A percentile compares a stretch with the other conserved stretches of the same genome.
phyloP scores from a whole-genome alignment of 2,888 invertebrate species.

The Thymelicus lineola region DNA sequence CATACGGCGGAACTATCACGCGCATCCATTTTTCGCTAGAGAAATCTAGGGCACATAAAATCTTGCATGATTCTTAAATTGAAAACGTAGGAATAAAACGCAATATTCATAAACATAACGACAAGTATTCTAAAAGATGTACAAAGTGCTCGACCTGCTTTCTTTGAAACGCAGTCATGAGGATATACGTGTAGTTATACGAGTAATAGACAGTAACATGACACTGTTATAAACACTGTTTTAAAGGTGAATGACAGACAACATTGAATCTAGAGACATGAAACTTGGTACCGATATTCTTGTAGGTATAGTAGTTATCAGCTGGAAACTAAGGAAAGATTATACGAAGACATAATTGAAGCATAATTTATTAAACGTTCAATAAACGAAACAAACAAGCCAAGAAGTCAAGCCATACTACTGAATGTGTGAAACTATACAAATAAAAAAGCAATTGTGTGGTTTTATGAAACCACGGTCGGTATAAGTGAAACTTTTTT shows the following conservation, averaged over 20 bases:
- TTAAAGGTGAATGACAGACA: not conserved
- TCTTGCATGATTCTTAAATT: conserved; percentile 1
- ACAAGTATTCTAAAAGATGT: conserved; percentile 18
- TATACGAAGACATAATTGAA: too few relatives aligned
- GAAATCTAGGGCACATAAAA: conserved; percentile 5
- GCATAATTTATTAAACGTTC: too few relatives aligned
- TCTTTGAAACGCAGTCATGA: conserved; percentile 18
- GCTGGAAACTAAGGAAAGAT: too few relatives aligned
- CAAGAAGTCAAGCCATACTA: too few relatives aligned
- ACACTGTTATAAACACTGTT: not conserved
- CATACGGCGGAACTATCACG: not conserved
- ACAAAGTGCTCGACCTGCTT: conserved; percentile 14
- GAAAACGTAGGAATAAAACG: conserved; percentile 10
- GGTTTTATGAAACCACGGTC: too few relatives aligned
- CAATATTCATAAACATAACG: conserved; percentile 21
- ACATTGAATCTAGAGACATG: too few relatives aligned
- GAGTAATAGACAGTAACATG: not conserved
- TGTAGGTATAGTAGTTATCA: too few relatives aligned
- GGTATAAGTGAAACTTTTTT: too few relatives aligned
- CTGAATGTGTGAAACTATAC: too few relatives aligned
- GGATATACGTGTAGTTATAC: conserved; percentile 5
- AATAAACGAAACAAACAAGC: too few relatives aligned
- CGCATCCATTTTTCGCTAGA: conserved; percentile 2
- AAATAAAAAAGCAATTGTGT: too few relatives aligned
- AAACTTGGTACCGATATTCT: too few relatives aligned